Conservation (phyloP, 2,113 vertebrate genomes). For the Gambusia holbrooki region DNA sequence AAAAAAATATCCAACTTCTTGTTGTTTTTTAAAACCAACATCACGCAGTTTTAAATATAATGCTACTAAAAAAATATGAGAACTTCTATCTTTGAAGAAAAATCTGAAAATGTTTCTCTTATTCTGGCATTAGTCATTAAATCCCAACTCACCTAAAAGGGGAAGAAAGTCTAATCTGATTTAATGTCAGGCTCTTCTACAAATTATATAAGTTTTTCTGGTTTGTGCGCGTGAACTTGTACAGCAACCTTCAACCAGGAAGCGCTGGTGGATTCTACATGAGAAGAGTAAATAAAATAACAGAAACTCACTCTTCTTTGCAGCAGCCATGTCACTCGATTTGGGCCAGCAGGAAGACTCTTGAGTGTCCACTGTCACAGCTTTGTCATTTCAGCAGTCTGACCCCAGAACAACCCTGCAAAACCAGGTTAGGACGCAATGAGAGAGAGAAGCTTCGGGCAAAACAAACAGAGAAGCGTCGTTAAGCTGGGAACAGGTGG, state of each 20-base stretch:
- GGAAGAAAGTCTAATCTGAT: neutral
- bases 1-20: no score
- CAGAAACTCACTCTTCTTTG: conserved; percentile 76
- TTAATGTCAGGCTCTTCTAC: neutral
- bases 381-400: conserved; percentile 55
- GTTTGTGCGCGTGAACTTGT: neutral
- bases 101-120: neutral
- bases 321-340: conserved; percentile 72
- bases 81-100: no score
- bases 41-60: no score
- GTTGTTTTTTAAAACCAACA: neutral
- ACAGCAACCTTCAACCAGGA: no score
- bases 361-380: conserved; percentile 63
- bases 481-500: neutral
- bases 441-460: conserved; percentile 11
- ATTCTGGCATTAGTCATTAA: neutral
- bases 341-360: conserved; percentile 38
- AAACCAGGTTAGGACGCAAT: conserved; percentile 32
- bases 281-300: neutral
- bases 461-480: neutral
- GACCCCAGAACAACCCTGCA: conserved; percentile 60
- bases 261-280: neutral
- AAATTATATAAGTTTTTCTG: neutral
- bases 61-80: no score
- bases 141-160: neutral